Conservation (phyloP, 2,113 vertebrate genomes). For the Pseudopipra pipra region DNA sequence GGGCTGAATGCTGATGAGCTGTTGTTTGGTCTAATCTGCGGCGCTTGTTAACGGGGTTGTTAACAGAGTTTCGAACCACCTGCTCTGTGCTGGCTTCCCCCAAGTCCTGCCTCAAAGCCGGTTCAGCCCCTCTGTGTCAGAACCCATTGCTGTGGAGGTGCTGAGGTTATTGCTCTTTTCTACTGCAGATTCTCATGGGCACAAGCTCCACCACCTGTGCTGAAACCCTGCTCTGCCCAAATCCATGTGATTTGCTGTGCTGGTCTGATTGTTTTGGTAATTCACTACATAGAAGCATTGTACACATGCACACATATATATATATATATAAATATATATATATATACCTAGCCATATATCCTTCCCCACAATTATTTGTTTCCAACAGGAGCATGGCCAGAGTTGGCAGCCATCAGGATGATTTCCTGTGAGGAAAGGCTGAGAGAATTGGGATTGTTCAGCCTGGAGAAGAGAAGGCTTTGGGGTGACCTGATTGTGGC, state of each 20-base stretch:
- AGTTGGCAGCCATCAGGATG: background rate
- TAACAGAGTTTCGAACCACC: background rate
- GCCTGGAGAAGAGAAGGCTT: background rate
- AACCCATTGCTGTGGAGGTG: background rate
- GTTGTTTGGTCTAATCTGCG: slow-evolving; percentile 19
- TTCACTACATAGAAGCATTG: background rate
- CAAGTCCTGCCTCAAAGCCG: background rate
- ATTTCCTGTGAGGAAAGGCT: background rate
- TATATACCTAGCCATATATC: background rate
- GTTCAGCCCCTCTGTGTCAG: background rate
- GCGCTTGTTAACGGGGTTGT: background rate
- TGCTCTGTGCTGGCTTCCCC: background rate
- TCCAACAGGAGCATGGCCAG: background rate
- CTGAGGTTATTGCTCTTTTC: background rate
- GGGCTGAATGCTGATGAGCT: slow-evolving; percentile 40
- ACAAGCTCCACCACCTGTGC: fast-evolving
- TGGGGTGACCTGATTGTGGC: background rate
- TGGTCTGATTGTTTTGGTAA: fast-evolving
- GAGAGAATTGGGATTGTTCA: background rate
- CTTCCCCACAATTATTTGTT: background rate
- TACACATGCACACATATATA: background rate
- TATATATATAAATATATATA: too few relatives aligned
- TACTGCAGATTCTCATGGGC: fast-evolving
- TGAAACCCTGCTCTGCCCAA: background rate
- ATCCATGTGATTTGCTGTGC: background rate